These are phyloP conservation scores for Eristalinus sepulchralis DNA, from an alignment of 2,888 invertebrate genomes.

Conservation along the genomic window DNA sequence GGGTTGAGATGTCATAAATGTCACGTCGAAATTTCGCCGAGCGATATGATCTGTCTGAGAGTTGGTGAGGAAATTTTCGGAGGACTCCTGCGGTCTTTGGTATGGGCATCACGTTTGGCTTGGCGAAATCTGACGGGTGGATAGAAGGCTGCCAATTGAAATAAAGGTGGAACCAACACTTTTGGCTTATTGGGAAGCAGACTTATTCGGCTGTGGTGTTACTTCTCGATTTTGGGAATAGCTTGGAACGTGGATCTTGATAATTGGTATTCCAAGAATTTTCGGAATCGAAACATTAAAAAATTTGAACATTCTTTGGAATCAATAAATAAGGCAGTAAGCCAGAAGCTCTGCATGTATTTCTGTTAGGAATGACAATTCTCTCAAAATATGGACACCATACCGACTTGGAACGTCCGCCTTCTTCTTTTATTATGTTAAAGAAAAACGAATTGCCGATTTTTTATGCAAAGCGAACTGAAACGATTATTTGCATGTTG, in stretches of 20 bases:
- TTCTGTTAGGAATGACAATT: too few species aligned
- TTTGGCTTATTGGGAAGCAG: not conserved
- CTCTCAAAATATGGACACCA: too few species aligned
- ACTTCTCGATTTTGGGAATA: not conserved
- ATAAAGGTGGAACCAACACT: not conserved
- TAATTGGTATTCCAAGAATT: not conserved
- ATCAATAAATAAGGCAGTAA: not conserved
- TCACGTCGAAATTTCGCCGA: constrained; percentile 44
- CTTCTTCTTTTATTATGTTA: too few species aligned
- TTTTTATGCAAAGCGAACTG: too few species aligned
- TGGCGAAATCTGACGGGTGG: not conserved
- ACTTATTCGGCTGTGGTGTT: not conserved
- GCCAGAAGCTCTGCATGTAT: too few species aligned
- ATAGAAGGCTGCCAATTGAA: not conserved
- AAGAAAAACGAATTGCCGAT: too few species aligned
- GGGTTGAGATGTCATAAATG: constrained; percentile 42
- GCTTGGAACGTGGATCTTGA: not conserved
- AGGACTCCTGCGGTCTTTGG: not conserved
- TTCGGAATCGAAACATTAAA: not conserved
- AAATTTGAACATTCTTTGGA: not conserved
- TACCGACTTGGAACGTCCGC: too few species aligned
- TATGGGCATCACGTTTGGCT: not conserved
- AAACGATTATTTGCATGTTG: too few species aligned
- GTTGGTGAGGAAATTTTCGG: constrained; percentile 8
- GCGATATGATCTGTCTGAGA: constrained; percentile 34